phyloP scores from a whole-genome alignment of 1,140 invertebrate genomes.

The Drosophila nebulosa region DNA sequence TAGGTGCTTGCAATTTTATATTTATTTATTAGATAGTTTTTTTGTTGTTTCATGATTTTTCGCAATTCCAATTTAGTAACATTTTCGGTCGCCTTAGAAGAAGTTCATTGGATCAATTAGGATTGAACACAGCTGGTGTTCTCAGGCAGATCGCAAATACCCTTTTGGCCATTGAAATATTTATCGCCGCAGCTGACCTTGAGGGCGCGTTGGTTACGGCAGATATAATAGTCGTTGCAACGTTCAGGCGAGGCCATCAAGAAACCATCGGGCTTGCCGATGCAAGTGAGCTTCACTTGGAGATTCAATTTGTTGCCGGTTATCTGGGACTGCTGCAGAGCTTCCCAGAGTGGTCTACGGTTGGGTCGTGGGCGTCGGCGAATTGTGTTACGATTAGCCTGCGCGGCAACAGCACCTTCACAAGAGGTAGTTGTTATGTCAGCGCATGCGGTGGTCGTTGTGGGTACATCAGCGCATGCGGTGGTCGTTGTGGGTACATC shows the following conservation, averaged over 20 bases:
- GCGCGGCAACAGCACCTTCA: background rate
- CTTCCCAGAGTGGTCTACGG: slow-evolving; percentile 30
- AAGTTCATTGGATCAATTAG: slow-evolving; percentile 6
- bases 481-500: background rate
- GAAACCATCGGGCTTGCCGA: slow-evolving; percentile 56
- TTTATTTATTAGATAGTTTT: slow-evolving; percentile 4
- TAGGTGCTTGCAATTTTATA: slow-evolving; percentile 40
- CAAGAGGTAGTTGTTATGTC: slow-evolving; percentile 9
- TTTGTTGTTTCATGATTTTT: background rate
- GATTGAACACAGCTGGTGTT: slow-evolving; percentile 61
- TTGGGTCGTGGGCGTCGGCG: slow-evolving; percentile 19
- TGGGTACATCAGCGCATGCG: background rate
- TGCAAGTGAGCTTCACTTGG: slow-evolving; percentile 33
- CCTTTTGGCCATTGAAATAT: slow-evolving; percentile 65
- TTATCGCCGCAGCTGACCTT: slow-evolving; percentile 56
- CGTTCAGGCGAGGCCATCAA: slow-evolving; percentile 54
- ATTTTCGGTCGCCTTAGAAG: background rate
- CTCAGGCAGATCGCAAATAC: slow-evolving; percentile 65
- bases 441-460: background rate
- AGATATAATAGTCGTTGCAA: slow-evolving; percentile 69
- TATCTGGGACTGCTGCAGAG: slow-evolving; percentile 1
- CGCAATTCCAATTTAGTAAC: background rate
- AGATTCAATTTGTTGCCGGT: background rate
- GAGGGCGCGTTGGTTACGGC: slow-evolving; percentile 44
- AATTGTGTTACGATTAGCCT: slow-evolving; percentile 11